Conservation (phyloP, 2,888 invertebrate genomes). For the Drosophila putrida region DNA sequence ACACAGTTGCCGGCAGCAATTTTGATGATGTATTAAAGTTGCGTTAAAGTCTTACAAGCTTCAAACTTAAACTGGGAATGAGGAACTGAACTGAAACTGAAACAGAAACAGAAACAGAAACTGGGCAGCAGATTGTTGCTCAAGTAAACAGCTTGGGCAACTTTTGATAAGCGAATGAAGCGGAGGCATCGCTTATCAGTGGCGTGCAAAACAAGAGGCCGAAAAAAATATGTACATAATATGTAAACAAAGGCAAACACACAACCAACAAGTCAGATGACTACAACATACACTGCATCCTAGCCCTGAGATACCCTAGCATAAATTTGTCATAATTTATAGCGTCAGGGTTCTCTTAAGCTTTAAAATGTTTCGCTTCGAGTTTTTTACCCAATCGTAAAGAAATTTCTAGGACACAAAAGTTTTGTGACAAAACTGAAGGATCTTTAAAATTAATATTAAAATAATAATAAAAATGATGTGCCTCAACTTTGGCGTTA, state of each 20-base stretch:
- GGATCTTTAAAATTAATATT: too few species aligned
- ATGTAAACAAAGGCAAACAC: constrained; percentile 65
- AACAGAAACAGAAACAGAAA: constrained; percentile 6
- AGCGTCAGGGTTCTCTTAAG: too few species aligned
- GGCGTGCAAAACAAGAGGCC: constrained; percentile 67
- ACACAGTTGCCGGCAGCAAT: constrained; percentile 33
- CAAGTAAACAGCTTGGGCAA: constrained; percentile 76
- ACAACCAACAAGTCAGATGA: constrained; percentile 13
- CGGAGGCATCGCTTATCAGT: constrained; percentile 53
- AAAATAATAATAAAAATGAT: too few species aligned
- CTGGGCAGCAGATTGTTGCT: constrained; percentile 72
- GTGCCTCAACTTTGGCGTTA: too few species aligned
- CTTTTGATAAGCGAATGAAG: constrained; percentile 68
- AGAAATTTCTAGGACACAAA: too few species aligned
- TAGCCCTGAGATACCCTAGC: too few species aligned
- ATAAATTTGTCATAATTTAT: too few species aligned
- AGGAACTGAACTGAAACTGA: constrained; percentile 14
- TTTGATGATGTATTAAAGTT: constrained; percentile 69
- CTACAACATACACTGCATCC: too few species aligned
- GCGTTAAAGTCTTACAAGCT: constrained; percentile 72
- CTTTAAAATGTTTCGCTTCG: too few species aligned
- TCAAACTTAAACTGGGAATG: constrained; percentile 30
- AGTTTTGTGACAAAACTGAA: too few species aligned
- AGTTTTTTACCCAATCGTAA: too few species aligned
- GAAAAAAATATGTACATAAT: constrained; percentile 72